A percentile compares a stretch with the other conserved stretches of the same genome.
phyloP scores from a whole-genome alignment of 2,797 vertebrate species.

The Macropodus opercularis region DNA sequence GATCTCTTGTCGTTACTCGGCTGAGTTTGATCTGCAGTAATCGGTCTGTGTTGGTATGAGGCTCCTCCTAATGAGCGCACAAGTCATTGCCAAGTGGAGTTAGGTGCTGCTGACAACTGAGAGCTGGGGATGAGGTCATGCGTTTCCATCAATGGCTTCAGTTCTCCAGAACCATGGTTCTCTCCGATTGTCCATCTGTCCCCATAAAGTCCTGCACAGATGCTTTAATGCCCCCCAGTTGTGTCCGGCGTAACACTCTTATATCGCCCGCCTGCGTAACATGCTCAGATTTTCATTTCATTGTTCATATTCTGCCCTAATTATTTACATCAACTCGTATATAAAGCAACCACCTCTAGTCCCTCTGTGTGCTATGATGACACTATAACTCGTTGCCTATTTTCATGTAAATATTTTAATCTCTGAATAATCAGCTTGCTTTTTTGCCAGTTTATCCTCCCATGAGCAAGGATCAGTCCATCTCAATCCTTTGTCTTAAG shows the following conservation, averaged over 20 bases:
- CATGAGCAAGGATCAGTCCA: conserved; percentile 58
- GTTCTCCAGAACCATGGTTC: conserved; percentile 53
- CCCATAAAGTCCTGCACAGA: conserved; percentile 38
- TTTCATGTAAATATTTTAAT: conserved; percentile 80
- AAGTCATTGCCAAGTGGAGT: conserved; percentile 62
- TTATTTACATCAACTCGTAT: conserved; percentile 52
- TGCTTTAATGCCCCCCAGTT: conserved; percentile 25
- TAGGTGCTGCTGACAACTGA: conserved; percentile 63
- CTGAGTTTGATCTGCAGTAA: conserved; percentile 39
- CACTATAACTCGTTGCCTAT: conserved; percentile 62
- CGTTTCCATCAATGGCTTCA: conserved; percentile 58
- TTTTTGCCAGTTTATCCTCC: conserved; percentile 73
- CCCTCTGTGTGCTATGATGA: conserved; percentile 48
- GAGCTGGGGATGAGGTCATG: conserved; percentile 63
- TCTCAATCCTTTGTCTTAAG: conserved; percentile 69
- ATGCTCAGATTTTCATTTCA: conserved; percentile 17
- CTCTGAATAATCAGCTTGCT: conserved; percentile 78
- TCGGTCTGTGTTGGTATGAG: conserved; percentile 40
- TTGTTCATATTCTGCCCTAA: conserved; percentile 38
- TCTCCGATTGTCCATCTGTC: conserved; percentile 63
- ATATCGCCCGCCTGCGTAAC: too few relatives aligned
- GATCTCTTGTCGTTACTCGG: conserved; percentile 32
- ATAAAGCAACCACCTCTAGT: conserved; percentile 58
- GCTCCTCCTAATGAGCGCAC: conserved; percentile 43
- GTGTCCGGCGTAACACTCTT: conserved; percentile 43